Conservation (phyloP, 2,888 invertebrate genomes). For the Thysanoteuthis rhombus region DNA sequence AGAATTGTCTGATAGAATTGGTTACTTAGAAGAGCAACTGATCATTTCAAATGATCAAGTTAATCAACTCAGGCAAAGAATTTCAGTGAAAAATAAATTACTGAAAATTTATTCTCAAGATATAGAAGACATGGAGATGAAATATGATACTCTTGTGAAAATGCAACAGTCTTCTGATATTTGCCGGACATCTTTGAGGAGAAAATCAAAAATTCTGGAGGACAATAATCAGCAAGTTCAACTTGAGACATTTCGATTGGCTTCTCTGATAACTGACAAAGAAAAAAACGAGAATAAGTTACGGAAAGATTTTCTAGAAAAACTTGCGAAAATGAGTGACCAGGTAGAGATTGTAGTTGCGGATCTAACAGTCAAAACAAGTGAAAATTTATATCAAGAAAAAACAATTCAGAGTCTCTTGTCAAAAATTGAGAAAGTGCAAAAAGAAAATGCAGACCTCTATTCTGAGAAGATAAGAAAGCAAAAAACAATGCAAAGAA, state of each 20-base stretch:
- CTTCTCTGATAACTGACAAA: neutral
- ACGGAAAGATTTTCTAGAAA: neutral
- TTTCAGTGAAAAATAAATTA: neutral
- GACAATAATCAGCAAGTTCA: neutral
- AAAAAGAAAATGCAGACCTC: neutral
- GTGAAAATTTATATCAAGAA: neutral
- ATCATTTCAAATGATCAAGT: neutral
- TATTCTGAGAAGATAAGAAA: neutral
- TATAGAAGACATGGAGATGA: neutral
- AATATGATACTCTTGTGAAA: neutral
- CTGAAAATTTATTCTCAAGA: neutral
- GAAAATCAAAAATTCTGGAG: neutral
- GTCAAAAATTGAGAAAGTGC: neutral
- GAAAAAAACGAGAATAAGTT: neutral
- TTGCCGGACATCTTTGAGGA: neutral
- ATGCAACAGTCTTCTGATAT: neutral
- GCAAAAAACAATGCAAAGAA: neutral
- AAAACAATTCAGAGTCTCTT: neutral
- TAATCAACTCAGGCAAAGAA: neutral
- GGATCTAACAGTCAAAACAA: neutral
- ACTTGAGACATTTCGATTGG: neutral
- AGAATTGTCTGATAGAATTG: neutral
- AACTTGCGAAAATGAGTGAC: neutral
- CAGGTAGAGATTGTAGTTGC: neutral
- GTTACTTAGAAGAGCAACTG: neutral